phyloP scores from a whole-genome alignment of 2,888 invertebrate genomes.

The Hipparchia semele region DNA sequence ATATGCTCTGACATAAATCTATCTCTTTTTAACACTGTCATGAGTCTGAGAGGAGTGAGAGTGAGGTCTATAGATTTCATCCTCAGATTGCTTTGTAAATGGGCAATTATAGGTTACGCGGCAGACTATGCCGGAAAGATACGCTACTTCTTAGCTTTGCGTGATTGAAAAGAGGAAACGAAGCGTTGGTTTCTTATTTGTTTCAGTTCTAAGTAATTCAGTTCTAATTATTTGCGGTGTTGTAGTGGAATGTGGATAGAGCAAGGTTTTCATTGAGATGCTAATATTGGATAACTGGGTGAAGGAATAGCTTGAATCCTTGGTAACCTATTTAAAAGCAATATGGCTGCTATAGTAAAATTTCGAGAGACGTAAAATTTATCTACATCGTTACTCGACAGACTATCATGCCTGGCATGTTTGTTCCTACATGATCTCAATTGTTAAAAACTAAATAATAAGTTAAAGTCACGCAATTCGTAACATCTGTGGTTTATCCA shows the following conservation, averaged over 20 bases:
- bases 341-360: no score
- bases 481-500: not conserved
- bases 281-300: not conserved
- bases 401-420: no score
- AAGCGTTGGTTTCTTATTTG: not conserved
- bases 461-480: slow-evolving; percentile 1
- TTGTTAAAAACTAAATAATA: slow-evolving; percentile 5
- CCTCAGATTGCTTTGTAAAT: not conserved
- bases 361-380: no score
- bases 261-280: slow-evolving; percentile 9
- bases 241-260: not conserved
- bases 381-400: no score
- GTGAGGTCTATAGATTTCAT: not conserved
- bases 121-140: slow-evolving; percentile 7
- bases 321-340: no score
- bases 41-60: no score
- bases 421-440: slow-evolving; percentile 7
- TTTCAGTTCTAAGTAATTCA: not conserved
- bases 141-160: not conserved
- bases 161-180: slow-evolving; percentile 11
- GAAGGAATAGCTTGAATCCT: not conserved
- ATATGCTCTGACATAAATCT: no score
- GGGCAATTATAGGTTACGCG: not conserved
- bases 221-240: not conserved
- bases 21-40: no score